Evolutionary conservation across 2,797 vertebrate species (phyloP), one percentile per base, ranked within the genome.

Genomic region (Remorina albescens): DNA sequence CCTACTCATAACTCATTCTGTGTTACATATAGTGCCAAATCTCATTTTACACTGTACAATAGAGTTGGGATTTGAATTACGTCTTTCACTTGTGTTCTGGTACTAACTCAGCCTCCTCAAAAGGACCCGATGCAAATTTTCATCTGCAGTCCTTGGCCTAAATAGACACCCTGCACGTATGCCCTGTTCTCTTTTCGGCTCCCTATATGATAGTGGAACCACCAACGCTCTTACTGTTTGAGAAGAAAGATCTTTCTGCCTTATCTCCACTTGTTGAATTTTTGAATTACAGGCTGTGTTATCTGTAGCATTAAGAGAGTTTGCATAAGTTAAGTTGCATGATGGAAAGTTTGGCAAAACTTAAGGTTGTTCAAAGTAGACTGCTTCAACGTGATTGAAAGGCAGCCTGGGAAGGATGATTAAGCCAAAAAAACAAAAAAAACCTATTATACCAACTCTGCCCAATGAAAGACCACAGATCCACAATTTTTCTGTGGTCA

Each of bases 11-110:
- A 84, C 64, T 76, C 80, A 67, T 61, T 78, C 57, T 73, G 70
- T 62, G 71, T 86, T 82, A 78, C 80, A 81, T 86, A 78, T 80
- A 39, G 71, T 77, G 83, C 83, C 83, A 82, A 87, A 89, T 92
- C 87, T 81, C 76, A 86, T 91, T 89, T 87, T 77, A 76, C 74
- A 76, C 69, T 49, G 77, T 78, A 80, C 91, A 74, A 91, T 80
- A 60, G 78, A 80, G 69, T 41, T 25, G 69, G 81, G 76, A 88
- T 89, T 86, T 89, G 71, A 81, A 84, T 72, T 81, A 84, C 62
- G 55, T 71, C 83, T 84, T 80, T 76, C 61, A 71, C 78, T 50
- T 71, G 66, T 76, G 71, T 74, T 84, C 81, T 80, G 80, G 69
- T 78, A 58, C 64, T 69, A 67, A 73, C 62, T 76, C 74, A 30